Percentiles rank a stretch among this genome's conserved stretches.
These are phyloP conservation scores for Zonitis immaculata DNA, from an alignment of 2,888 invertebrate species.

Conservation along the genomic window DNA sequence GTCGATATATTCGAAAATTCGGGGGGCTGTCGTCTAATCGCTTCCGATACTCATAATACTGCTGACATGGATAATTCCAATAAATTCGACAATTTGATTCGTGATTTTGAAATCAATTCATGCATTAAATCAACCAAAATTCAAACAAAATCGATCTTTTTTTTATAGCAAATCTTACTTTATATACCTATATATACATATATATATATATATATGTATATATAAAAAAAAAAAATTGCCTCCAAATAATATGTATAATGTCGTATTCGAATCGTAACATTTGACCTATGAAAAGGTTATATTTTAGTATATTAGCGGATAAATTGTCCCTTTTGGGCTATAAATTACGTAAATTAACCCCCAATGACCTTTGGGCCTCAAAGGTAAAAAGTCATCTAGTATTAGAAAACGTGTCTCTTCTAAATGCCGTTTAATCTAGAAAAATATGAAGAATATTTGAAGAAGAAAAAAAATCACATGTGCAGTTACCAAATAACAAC, in stretches of 20 bases:
- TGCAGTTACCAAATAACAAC: too few species aligned
- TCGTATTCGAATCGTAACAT: constrained; percentile 29
- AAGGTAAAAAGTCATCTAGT: constrained; percentile 42
- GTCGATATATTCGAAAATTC: constrained; percentile 4
- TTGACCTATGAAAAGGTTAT: constrained; percentile 46
- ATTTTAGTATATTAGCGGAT: constrained; percentile 46
- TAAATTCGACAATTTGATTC: constrained; percentile 38
- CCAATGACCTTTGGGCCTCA: constrained; percentile 44
- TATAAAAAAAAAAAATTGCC: too few species aligned
- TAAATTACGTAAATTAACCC: constrained; percentile 48
- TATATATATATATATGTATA: too few species aligned
- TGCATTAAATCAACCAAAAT: constrained; percentile 41
- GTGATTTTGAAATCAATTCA: constrained; percentile 41
- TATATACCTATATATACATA: too few species aligned
- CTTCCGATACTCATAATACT: constrained; percentile 32
- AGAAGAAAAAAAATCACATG: constrained; percentile 12
- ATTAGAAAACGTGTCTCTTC: constrained; percentile 36
- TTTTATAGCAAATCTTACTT: too few species aligned
- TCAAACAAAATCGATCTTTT: constrained; percentile 24
- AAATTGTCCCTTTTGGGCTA: constrained; percentile 46
- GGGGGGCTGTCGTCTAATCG: constrained; percentile 12
- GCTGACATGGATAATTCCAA: constrained; percentile 44
- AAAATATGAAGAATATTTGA: constrained; percentile 30
- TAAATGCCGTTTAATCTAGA: constrained; percentile 31
- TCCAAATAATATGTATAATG: constrained; percentile 10